Evolutionary conservation across 2,888 invertebrate species (phyloP).

Genomic region (Euzetes globulus): DNA sequence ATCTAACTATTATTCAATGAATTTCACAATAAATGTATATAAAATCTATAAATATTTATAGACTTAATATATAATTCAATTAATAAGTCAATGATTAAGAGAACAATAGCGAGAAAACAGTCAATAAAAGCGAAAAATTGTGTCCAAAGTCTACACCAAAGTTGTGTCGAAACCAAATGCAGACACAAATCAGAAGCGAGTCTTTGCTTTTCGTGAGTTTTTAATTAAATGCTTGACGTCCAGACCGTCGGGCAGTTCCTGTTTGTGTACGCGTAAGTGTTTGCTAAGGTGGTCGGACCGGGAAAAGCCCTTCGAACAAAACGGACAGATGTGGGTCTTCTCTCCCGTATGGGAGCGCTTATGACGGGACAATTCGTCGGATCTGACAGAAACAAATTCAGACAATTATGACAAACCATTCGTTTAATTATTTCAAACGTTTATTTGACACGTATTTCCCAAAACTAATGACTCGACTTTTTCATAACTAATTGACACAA

Average conservation of each 20-base stretch:
- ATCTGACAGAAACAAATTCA: constrained; percentile 15
- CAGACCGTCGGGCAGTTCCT: constrained; percentile 33
- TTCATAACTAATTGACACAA: no score
- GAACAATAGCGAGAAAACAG: no score
- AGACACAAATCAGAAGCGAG: background rate
- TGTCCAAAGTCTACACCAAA: background rate
- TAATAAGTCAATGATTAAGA: background rate
- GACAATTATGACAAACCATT: background rate
- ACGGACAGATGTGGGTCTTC: constrained; percentile 35
- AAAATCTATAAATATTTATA: no score
- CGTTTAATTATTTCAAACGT: background rate
- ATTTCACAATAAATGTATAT: no score
- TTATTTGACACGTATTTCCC: background rate
- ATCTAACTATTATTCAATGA: no score
- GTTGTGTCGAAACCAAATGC: background rate
- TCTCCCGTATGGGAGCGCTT: constrained; percentile 35
- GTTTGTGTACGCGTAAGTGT: constrained; percentile 33
- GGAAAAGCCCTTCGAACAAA: constrained; percentile 34
- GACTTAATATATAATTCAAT: no score
- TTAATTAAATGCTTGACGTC: constrained; percentile 34
- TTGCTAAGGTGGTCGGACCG: constrained; percentile 32
- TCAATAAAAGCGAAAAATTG: background rate
- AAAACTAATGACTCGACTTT: background rate
- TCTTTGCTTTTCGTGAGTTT: constrained; percentile 26
- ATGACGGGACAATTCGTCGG: constrained; percentile 34